Percentiles rank a stretch among this genome's conserved stretches.
Conservation (phyloP, 2,113 vertebrate species). For the Pagrus major region DNA sequence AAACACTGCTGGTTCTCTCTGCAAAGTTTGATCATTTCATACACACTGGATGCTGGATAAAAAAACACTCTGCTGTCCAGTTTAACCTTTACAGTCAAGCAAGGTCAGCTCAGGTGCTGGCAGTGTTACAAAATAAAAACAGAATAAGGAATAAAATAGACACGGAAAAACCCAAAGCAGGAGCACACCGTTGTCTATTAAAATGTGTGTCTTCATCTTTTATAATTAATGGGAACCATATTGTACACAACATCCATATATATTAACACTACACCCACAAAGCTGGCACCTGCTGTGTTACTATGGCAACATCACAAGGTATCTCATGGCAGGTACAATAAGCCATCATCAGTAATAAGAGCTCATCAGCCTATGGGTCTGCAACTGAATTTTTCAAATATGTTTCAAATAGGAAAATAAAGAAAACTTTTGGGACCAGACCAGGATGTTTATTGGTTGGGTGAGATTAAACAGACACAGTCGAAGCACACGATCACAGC, state of each 20-base stretch:
- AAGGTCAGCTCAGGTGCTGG: not conserved
- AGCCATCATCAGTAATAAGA: slow-evolving; percentile 57
- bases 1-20: slow-evolving; percentile 38
- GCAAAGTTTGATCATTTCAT: slow-evolving; percentile 35
- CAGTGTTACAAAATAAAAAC: not conserved
- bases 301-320: slow-evolving; percentile 54
- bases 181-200: not conserved
- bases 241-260: slow-evolving; percentile 42
- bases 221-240: slow-evolving; percentile 49
- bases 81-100: slow-evolving; percentile 1
- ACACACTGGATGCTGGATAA: slow-evolving; percentile 11
- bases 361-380: slow-evolving; percentile 38
- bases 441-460: not conserved
- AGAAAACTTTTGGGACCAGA: not conserved
- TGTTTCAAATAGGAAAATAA: not conserved
- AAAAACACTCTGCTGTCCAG: not conserved
- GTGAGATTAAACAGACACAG: not conserved
- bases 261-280: slow-evolving; percentile 45
- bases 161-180: not conserved
- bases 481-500: not conserved
- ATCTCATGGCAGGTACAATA: slow-evolving; percentile 46
- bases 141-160: not conserved
- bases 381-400: slow-evolving; percentile 31
- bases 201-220: slow-evolving; percentile 14
- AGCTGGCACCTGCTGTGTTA: slow-evolving; percentile 51